A percentile compares a stretch with the other conserved stretches of the same genome.
Evolutionary conservation across 1,140 invertebrate species (phyloP).

Genomic region (Drosophila auraria): DNA sequence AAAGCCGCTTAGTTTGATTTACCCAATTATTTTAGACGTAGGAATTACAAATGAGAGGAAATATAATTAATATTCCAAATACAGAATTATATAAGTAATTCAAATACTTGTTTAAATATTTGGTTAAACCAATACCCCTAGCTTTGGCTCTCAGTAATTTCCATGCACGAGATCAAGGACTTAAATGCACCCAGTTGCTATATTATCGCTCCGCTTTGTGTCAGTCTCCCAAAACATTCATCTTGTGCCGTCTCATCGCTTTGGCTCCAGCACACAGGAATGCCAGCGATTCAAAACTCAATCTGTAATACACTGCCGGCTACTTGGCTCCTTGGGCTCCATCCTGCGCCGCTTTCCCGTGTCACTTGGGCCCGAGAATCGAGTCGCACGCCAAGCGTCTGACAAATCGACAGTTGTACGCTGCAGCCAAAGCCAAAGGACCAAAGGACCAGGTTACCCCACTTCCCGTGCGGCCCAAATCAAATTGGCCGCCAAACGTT

Average conservation of each 20-base stretch:
- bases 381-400: constrained; percentile 39
- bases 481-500: constrained; percentile 75
- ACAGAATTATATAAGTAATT: not conserved
- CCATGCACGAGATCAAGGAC: too few relatives aligned
- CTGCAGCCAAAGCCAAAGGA: constrained; percentile 48
- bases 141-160: not conserved
- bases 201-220: constrained; percentile 19
- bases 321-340: constrained; percentile 20
- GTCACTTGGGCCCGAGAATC: constrained; percentile 1
- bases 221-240: constrained; percentile 23
- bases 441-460: constrained; percentile 2
- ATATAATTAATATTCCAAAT: not conserved
- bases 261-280: constrained; percentile 32
- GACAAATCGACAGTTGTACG: constrained; percentile 62
- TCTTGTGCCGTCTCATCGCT: constrained; percentile 36
- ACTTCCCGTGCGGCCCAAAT: constrained; percentile 58
- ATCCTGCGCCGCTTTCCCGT: constrained; percentile 6
- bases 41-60: not conserved
- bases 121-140: not conserved
- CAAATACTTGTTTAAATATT: not conserved
- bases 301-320: constrained; percentile 47
- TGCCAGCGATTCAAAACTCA: constrained; percentile 53
- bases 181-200: not conserved
- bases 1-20: not conserved
- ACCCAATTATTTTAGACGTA: not conserved